These are phyloP conservation scores for Leucoptera coffeella DNA, from an alignment of 2,888 invertebrate genomes.

Conservation along the genomic window DNA sequence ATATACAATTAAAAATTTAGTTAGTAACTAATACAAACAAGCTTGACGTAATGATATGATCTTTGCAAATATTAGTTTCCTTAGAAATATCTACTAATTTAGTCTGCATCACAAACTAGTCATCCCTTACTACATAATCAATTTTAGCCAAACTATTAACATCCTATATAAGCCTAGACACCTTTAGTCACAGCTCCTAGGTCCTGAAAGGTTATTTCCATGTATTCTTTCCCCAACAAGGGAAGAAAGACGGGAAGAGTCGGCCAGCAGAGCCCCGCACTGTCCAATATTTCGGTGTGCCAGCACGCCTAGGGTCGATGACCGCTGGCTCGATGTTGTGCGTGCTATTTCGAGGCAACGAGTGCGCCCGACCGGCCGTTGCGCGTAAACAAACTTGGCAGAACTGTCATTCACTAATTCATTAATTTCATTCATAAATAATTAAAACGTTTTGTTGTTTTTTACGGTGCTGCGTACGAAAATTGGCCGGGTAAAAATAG, in stretches of 20 bases:
- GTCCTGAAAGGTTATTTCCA: too few species aligned
- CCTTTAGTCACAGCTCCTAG: background rate
- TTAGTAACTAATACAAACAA: too few species aligned
- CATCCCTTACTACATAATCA: too few species aligned
- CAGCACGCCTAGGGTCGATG: constrained; percentile 44
- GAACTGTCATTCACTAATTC: constrained; percentile 50
- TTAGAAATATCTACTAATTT: too few species aligned
- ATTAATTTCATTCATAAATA: constrained; percentile 46
- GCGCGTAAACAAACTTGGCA: constrained; percentile 46
- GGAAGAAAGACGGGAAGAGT: constrained; percentile 16
- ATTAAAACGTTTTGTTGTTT: constrained; percentile 39
- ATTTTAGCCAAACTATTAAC: too few species aligned
- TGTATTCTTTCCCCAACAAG: too few species aligned
- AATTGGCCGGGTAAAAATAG: too few species aligned
- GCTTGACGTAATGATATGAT: too few species aligned
- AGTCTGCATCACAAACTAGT: too few species aligned
- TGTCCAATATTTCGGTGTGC: constrained; percentile 45
- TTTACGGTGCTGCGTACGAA: constrained; percentile 28
- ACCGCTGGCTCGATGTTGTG: constrained; percentile 30
- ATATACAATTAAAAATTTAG: too few species aligned
- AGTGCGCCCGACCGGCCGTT: constrained; percentile 24
- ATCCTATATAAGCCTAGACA: background rate
- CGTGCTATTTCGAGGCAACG: constrained; percentile 49
- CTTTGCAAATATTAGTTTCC: too few species aligned
- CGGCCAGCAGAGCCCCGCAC: too few species aligned